Evolutionary conservation across 2,113 vertebrate genomes (phyloP).

Genomic region (Phoenicopterus ruber): DNA sequence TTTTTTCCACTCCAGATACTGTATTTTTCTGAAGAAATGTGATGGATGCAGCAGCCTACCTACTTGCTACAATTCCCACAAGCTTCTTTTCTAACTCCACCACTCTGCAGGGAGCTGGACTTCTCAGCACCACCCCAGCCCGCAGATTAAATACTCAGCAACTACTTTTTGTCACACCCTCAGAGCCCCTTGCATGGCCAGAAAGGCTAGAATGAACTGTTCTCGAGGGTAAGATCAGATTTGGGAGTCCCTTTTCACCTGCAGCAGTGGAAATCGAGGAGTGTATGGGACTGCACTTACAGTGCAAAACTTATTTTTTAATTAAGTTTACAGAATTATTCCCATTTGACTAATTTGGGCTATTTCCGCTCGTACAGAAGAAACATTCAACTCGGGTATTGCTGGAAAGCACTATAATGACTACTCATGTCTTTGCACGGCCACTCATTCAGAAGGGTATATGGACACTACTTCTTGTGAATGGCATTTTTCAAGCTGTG

Average conservation of each 20-base stretch:
- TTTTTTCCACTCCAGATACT: background rate
- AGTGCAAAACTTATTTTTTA: background rate
- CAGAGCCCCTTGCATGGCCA: background rate
- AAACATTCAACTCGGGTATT: background rate
- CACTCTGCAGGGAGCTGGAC: background rate
- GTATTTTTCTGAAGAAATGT: background rate
- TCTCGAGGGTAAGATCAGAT: background rate
- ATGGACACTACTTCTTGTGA: background rate
- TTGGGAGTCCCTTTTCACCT: background rate
- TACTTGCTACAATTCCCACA: background rate
- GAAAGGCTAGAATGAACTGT: background rate
- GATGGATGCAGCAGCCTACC: background rate
- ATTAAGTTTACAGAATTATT: background rate
- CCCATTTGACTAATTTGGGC: background rate
- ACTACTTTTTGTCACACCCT: accelerated
- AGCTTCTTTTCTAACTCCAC: background rate
- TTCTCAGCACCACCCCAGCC: background rate
- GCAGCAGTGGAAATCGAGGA: background rate
- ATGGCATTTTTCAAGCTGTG: background rate
- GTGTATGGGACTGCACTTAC: background rate
- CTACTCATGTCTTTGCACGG: background rate
- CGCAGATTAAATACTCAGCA: background rate
- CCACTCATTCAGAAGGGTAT: background rate
- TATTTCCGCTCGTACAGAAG: background rate
- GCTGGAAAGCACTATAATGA: background rate